Conservation (phyloP, 1,140 invertebrate species). For the Maconellicoccus hirsutus region DNA sequence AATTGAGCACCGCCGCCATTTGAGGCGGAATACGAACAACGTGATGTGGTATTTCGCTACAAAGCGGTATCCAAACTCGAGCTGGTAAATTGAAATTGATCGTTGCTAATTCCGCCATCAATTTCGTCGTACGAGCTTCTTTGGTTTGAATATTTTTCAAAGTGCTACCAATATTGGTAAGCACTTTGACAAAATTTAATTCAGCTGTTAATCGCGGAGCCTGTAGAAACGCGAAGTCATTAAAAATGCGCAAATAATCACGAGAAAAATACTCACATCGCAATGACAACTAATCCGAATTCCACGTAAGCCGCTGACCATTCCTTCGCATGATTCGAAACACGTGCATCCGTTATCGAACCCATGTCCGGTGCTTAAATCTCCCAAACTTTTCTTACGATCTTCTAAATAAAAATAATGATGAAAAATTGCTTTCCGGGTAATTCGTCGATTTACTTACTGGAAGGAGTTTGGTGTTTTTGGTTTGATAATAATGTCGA, state of each 20-base stretch:
- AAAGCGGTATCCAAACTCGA: slow-evolving; percentile 88
- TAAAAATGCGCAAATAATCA: slow-evolving; percentile 14
- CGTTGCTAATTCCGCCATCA: slow-evolving; percentile 82
- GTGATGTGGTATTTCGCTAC: slow-evolving; percentile 54
- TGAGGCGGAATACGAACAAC: slow-evolving; percentile 87
- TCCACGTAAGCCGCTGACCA: slow-evolving; percentile 60
- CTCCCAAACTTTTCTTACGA: slow-evolving; percentile 61
- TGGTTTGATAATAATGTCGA: slow-evolving; percentile 47
- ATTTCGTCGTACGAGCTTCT: slow-evolving; percentile 77
- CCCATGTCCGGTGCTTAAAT: slow-evolving; percentile 81
- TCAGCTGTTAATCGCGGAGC: slow-evolving; percentile 71
- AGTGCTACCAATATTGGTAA: slow-evolving; percentile 83
- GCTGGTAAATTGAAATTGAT: slow-evolving; percentile 95
- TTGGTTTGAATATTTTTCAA: slow-evolving; percentile 84
- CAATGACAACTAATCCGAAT: slow-evolving; percentile 32
- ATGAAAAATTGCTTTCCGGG: neutral
- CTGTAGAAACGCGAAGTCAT: slow-evolving; percentile 35
- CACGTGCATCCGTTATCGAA: slow-evolving; percentile 95
- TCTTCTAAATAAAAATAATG: slow-evolving; percentile 30
- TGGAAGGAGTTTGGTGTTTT: slow-evolving; percentile 11
- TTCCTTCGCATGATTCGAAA: slow-evolving; percentile 58
- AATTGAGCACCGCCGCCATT: slow-evolving; percentile 92
- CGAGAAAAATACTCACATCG: neutral
- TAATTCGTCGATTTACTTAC: too few relatives aligned
- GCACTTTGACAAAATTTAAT: slow-evolving; percentile 71